A percentile compares a stretch with the other conserved stretches of the same genome.
Conservation (phyloP, 23 tunicate genomes). For the Trididemnum nubilum region DNA sequence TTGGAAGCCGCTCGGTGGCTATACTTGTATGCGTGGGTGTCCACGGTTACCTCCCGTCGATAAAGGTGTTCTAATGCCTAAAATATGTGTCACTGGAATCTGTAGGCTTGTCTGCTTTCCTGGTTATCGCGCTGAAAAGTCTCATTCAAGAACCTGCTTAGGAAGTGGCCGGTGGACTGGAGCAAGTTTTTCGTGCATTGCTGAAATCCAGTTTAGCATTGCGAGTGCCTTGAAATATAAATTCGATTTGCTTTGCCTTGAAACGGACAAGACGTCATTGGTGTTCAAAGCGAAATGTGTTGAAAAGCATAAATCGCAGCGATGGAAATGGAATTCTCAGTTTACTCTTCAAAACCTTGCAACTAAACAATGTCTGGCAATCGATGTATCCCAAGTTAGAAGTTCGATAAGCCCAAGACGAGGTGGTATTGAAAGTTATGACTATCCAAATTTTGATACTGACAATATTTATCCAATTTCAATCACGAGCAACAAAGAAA, state of each 20-base stretch:
- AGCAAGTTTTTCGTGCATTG: not conserved
- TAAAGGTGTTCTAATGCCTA: not conserved
- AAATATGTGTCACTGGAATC: not conserved
- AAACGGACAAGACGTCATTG: not conserved
- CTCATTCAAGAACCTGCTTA: not conserved
- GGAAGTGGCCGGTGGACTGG: not conserved
- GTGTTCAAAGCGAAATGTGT: not conserved
- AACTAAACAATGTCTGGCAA: not conserved
- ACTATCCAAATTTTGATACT: not conserved
- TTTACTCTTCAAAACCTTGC: not conserved
- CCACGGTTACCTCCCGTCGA: not conserved
- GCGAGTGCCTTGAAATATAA: not conserved
- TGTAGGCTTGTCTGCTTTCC: not conserved
- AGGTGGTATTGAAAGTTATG: not conserved
- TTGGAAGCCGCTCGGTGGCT: not conserved
- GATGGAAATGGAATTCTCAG: not conserved
- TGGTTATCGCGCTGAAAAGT: not conserved
- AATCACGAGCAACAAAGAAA: not conserved
- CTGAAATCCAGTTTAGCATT: conserved; percentile 5
- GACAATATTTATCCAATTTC: not conserved
- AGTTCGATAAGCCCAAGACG: not conserved
- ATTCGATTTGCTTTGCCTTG: not conserved
- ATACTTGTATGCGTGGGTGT: not conserved
- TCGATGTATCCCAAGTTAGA: not conserved
- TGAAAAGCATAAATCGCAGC: not conserved